phyloP scores from a whole-genome alignment of 2,888 invertebrate species.

The Hirtodrosophila cameraria region DNA sequence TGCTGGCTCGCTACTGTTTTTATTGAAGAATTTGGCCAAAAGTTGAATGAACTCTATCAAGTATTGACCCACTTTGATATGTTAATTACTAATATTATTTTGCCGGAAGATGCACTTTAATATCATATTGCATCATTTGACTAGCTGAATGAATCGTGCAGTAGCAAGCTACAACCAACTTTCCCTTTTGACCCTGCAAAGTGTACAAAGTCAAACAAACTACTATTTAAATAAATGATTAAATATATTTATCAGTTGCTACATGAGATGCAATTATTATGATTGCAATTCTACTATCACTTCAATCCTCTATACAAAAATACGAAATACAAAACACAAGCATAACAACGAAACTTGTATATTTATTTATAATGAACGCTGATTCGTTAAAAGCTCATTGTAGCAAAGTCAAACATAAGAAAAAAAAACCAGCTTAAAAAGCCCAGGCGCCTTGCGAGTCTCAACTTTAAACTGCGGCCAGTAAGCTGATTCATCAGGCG shows the following conservation, averaged over 20 bases:
- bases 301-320: slow-evolving; percentile 8
- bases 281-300: background rate
- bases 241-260: slow-evolving; percentile 6
- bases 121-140: slow-evolving; percentile 19
- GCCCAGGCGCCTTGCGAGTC: slow-evolving; percentile 35
- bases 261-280: slow-evolving; percentile 30
- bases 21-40: background rate
- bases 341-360: slow-evolving; percentile 47
- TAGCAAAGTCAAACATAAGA: slow-evolving; percentile 28
- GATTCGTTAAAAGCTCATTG: slow-evolving; percentile 21
- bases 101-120: background rate
- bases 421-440: slow-evolving; percentile 8
- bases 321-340: slow-evolving; percentile 21
- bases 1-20: slow-evolving; percentile 22
- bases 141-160: background rate
- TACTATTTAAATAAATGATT: background rate
- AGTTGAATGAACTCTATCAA: slow-evolving; percentile 57
- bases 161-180: background rate
- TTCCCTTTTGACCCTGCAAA: slow-evolving; percentile 12
- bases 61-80: slow-evolving; percentile 41
- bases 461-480: slow-evolving; percentile 62
- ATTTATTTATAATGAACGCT: slow-evolving; percentile 33
- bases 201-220: background rate
- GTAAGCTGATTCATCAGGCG: slow-evolving; percentile 65
- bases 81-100: background rate